phyloP scores from a whole-genome alignment of 2,797 vertebrate genomes.

The Pseudotriccus pelzelni region DNA sequence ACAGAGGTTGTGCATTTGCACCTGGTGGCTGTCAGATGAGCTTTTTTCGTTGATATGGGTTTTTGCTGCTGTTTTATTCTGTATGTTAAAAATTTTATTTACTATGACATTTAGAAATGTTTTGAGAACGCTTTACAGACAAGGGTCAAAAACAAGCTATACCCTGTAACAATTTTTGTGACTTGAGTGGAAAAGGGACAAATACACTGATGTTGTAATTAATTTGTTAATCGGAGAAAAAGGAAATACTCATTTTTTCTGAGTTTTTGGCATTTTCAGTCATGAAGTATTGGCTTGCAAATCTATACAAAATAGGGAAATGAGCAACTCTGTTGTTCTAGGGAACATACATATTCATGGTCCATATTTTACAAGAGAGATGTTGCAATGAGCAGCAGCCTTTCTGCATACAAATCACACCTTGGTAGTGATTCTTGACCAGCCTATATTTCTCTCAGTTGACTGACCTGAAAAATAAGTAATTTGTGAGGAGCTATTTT shows the following conservation, averaged over 20 bases:
- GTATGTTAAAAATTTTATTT: neutral
- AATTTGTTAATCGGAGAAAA: neutral
- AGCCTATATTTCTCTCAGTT: neutral
- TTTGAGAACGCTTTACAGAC: neutral
- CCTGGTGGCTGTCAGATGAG: neutral
- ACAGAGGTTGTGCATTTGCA: neutral
- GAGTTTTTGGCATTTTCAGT: neutral
- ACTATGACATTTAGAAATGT: neutral
- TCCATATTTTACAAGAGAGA: neutral
- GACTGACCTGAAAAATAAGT: neutral
- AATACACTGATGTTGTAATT: neutral
- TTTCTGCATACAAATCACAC: neutral
- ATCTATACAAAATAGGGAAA: neutral
- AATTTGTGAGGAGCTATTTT: constrained; percentile 21
- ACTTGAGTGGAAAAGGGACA: neutral
- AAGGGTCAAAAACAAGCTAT: neutral
- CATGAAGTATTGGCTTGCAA: neutral
- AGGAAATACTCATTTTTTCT: neutral
- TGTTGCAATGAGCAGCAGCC: neutral
- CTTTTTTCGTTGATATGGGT: neutral
- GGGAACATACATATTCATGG: neutral
- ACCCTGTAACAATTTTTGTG: neutral
- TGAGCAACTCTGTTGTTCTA: neutral
- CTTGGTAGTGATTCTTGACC: neutral
- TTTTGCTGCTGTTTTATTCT: neutral